Percentiles rank a stretch among this genome's conserved stretches.
Evolutionary conservation across 1,140 invertebrate genomes (phyloP).

Genomic region (Acromyrmex echinatior): DNA sequence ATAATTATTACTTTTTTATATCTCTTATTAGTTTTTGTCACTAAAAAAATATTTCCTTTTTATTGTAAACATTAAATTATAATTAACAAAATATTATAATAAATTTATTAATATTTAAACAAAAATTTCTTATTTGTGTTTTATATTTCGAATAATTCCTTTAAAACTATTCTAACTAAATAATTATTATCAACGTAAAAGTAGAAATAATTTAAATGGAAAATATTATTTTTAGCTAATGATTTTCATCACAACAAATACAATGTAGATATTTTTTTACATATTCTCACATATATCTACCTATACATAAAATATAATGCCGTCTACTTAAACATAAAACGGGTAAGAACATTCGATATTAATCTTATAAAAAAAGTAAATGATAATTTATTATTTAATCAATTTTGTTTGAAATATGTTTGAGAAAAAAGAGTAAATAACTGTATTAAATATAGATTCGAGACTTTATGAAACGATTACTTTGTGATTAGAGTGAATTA

Average conservation of each 20-base stretch:
- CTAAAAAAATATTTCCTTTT: neutral
- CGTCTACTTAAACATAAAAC: slow-evolving; percentile 2
- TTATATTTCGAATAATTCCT: no score
- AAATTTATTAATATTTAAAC: neutral
- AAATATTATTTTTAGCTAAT: slow-evolving; percentile 38
- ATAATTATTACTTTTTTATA: neutral
- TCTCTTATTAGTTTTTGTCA: neutral
- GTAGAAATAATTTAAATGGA: neutral
- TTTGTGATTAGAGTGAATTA: slow-evolving; percentile 14
- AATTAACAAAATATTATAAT: neutral
- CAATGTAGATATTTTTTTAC: slow-evolving; percentile 10
- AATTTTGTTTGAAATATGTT: neutral
- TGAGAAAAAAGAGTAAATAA: neutral
- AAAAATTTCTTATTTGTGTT: neutral
- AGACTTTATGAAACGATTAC: neutral
- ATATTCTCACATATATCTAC: neutral
- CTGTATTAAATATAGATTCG: neutral
- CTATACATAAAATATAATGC: slow-evolving; percentile 28
- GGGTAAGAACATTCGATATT: neutral
- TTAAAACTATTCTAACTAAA: neutral
- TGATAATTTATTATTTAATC: neutral
- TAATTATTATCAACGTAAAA: neutral
- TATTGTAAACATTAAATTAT: neutral
- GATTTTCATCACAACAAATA: slow-evolving; percentile 32
- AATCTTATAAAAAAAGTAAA: neutral